phyloP scores from a whole-genome alignment of 1,140 invertebrate species.

The Lucilia sericata region DNA sequence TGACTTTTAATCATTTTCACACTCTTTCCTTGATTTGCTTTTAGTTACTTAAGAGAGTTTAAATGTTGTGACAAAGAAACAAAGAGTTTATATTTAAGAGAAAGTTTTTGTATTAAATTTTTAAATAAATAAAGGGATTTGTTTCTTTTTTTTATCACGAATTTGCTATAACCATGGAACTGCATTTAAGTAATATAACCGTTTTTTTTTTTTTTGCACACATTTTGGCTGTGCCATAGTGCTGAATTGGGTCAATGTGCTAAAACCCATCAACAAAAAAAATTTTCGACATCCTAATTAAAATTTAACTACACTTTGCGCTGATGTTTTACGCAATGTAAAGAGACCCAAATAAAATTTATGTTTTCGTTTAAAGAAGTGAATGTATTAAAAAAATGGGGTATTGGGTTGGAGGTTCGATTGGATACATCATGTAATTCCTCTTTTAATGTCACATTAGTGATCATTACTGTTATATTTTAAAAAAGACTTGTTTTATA shows the following conservation, averaged over 20 bases:
- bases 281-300: conserved; percentile 5
- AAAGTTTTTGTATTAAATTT: not conserved
- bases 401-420: no score
- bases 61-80: not conserved
- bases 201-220: not conserved
- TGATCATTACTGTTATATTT: no score
- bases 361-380: no score
- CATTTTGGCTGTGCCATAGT: not conserved
- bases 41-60: not conserved
- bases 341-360: no score
- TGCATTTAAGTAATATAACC: no score
- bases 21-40: not conserved
- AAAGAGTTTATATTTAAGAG: not conserved
- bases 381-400: no score
- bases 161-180: not conserved
- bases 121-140: not conserved
- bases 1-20: conserved; percentile 11
- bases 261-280: not conserved
- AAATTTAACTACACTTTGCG: not conserved
- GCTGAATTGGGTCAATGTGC: not conserved
- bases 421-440: no score
- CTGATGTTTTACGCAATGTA: no score
- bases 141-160: not conserved
- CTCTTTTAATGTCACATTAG: no score
- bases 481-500: no score